Conservation (phyloP, 2,888 invertebrate genomes). For the Lithophane socia region DNA sequence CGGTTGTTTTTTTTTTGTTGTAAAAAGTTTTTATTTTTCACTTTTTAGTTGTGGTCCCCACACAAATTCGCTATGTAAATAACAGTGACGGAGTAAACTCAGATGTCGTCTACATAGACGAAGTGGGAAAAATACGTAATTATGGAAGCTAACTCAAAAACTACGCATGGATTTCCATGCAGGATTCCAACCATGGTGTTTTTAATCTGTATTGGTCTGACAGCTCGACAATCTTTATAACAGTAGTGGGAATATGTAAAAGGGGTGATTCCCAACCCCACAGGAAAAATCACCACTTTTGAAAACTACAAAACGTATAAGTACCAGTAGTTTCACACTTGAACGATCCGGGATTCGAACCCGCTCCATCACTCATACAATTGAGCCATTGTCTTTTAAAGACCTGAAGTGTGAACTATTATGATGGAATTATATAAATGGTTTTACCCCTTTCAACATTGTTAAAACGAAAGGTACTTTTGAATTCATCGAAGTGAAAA, state of each 20-base stretch:
- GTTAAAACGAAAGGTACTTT: not conserved
- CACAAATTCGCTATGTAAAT: too few species aligned
- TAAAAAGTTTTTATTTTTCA: too few species aligned
- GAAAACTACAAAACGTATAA: not conserved
- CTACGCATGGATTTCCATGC: too few species aligned
- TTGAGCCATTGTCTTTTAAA: not conserved
- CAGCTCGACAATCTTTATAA: not conserved
- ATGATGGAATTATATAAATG: not conserved
- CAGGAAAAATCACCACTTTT: not conserved
- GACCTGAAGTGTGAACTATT: constrained; percentile 1
- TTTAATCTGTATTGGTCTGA: not conserved
- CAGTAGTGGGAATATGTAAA: not conserved
- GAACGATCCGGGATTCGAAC: constrained; percentile 1
- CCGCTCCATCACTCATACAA: not conserved
- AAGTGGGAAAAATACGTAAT: too few species aligned
- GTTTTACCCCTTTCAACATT: not conserved
- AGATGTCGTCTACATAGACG: too few species aligned
- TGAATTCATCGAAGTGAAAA: not conserved
- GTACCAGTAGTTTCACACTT: constrained; percentile 3
- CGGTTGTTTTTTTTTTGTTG: too few species aligned
- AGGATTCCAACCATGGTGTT: too few species aligned
- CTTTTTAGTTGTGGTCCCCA: too few species aligned
- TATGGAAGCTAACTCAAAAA: too few species aligned
- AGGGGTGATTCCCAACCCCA: not conserved
- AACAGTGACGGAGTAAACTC: too few species aligned